Base-by-base conservation (phyloP, 1,140 invertebrate genomes). In the Scaptomyza graminum region DNA sequence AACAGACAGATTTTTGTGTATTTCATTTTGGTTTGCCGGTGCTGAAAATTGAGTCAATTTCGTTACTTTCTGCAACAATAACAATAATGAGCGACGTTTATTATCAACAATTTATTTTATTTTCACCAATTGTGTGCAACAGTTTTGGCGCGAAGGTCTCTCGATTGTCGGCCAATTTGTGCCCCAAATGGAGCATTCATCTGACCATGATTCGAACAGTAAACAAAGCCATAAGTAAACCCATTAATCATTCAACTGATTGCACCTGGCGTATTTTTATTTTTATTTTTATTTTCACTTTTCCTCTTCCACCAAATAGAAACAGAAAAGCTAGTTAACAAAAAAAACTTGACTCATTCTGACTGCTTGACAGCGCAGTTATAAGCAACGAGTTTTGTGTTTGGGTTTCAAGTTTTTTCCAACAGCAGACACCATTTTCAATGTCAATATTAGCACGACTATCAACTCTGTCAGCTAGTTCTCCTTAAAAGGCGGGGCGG, bases 361-460 rank as follows among this genome's bases (percentile, higher is more conserved):
- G 52, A 73, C 46, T 65, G 22, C 11, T 39, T n/a, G 37, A n/a
- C 37, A 41, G 37, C 37, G 37, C 37, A 41, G 37, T 41, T n/a
- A 41, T 55, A 62, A 12, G 25, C 57, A 66, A 60, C 55, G 31
- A 39, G 56, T 68, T 59, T 60, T 37, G 47, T 37, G 41, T 73
- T 63, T 44, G 43, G 57, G 52, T 55, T 67, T 60, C 55, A 49
- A 54, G 60, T 49, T 56, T 64, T 8, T 7, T 43, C 50, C 49
- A 34, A 31, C 31, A 41, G n/a, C 13, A 37, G 52, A 63, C 60
- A 63, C 61, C 74, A 63, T 87, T 69, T 87, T 85, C 78, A 85
- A 87, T 85, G 78, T 78, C 81, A 85, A 87, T 85, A 81, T 85
- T 87, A 75, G 80, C 82, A 85, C 78, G 74, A 64, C 70, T 50